Evolutionary conservation across 2,888 invertebrate genomes (phyloP).

Genomic region (Holacanthella duospinosa): DNA sequence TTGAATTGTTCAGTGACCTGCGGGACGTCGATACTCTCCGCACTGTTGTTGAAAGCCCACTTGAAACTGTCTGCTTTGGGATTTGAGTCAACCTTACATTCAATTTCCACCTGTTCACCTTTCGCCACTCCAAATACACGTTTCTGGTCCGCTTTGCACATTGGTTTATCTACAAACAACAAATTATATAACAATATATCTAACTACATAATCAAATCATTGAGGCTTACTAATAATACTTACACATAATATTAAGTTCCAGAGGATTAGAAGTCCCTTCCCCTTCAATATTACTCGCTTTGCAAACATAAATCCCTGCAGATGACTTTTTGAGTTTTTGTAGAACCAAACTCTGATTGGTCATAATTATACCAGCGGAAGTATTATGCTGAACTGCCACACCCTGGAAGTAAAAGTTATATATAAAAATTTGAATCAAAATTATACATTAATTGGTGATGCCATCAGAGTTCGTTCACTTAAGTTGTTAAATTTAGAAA

Average conservation of each 20-base stretch:
- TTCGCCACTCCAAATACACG: conserved; percentile 72
- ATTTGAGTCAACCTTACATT: conserved; percentile 74
- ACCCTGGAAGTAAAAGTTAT: conserved; percentile 49
- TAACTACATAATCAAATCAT: background rate
- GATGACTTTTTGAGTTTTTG: conserved; percentile 68
- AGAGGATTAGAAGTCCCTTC: conserved; percentile 74
- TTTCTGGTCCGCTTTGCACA: conserved; percentile 63
- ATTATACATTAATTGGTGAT: background rate
- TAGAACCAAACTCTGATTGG: conserved; percentile 67
- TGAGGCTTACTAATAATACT: conserved; percentile 46
- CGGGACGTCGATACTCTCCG: conserved; percentile 65
- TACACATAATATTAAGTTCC: conserved; percentile 79
- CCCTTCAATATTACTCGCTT: conserved; percentile 76
- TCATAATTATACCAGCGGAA: conserved; percentile 75
- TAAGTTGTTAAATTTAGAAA: background rate
- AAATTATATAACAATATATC: conserved; percentile 18
- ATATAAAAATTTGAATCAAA: background rate
- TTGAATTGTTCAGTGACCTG: too few relatives aligned
- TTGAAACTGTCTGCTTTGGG: conserved; percentile 71
- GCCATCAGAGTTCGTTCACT: background rate
- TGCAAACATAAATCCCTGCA: conserved; percentile 75
- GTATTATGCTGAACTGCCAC: conserved; percentile 75
- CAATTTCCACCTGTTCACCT: conserved; percentile 65
- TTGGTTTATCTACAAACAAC: conserved; percentile 71
- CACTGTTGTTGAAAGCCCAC: conserved; percentile 82